A percentile compares a stretch with the other conserved stretches of the same genome.
These are phyloP conservation scores for Diabrotica virgifera DNA, from an alignment of 1,140 invertebrate genomes.

Conservation along the genomic window DNA sequence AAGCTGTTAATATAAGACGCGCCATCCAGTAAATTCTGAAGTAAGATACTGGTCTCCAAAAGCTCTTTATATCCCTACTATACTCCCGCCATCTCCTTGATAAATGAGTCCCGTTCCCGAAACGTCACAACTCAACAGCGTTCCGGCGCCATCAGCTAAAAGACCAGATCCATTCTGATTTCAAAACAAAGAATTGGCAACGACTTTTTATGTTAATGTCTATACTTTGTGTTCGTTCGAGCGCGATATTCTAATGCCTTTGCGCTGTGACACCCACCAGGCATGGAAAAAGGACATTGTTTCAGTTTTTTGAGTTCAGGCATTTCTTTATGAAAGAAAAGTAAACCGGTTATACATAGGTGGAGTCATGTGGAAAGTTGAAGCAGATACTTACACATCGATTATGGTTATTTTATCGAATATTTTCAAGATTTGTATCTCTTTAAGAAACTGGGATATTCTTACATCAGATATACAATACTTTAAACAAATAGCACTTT, in stretches of 20 bases:
- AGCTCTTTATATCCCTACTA: not conserved
- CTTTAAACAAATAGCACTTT: too few relatives aligned
- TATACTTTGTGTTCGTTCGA: conserved; percentile 18
- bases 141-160: conserved; percentile 31
- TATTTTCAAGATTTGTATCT: too few relatives aligned
- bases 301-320: not conserved
- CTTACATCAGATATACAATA: too few relatives aligned
- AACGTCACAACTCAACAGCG: conserved; percentile 31
- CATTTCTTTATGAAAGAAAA: too few relatives aligned
- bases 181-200: conserved; percentile 37
- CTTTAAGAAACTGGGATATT: too few relatives aligned
- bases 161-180: conserved; percentile 30
- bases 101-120: conserved; percentile 11
- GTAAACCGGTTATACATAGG: too few relatives aligned
- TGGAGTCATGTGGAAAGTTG: too few relatives aligned
- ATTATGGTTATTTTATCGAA: too few relatives aligned
- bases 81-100: not conserved
- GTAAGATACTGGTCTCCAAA: not conserved
- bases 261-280: not conserved
- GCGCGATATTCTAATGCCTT: conserved; percentile 17
- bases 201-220: conserved; percentile 19
- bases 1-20: too few relatives aligned
- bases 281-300: conserved; percentile 2
- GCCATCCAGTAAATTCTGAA: not conserved
- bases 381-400: too few relatives aligned